Base-by-base conservation (phyloP, 2,888 invertebrate genomes). In the Deroplatys truncata region DNA sequence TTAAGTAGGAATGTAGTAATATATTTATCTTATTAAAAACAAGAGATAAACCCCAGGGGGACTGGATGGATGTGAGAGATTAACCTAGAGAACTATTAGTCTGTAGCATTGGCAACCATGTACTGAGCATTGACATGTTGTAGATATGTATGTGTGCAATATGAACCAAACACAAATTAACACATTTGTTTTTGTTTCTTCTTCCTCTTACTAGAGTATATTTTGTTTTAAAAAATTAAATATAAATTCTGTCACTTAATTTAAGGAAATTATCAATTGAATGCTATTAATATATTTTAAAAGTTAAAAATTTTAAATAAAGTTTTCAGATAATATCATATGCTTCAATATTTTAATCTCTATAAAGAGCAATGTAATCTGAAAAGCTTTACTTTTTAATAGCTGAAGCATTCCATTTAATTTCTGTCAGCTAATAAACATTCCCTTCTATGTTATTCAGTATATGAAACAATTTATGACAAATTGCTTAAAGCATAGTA, bases 111-210 rank as follows among this genome's bases (percentile, higher is more conserved):
- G 87, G 35, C 82, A 87, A 83, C 87, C 86, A 87, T 72, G 87
- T 87, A 83, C 31, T 82, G 87, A 87, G 83, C 87, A 82, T n/a
- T 87, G 87, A 87, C 86, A 87, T 82, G 87, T 87, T 87, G 83
- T 83, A 87, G 87, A 87, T 87, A 87, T 28, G 87, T 87, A 87
- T 83, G 87, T 87, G 89, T 89, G 89, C 89, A 89, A 89, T 89
- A 89, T 85, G 35, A 89, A 89, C 72, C 85, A 31, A 85, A 85
- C 89, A 85, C 84, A 56, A 85, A 85, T 56, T 85, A 28, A 89
- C 89, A 89, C 89, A n/a, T 85, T 88, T 35, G 85, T 43, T 85
- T 82, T 89, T 20, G 31, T 84, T 85, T 85, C 49, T 49, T 49
- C 43, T 86, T 86, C 49, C 28, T 86, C 56, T 72, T 72, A 72